These are phyloP conservation scores for Silurus aristotelis DNA, from an alignment of 2,797 vertebrate species.

Conservation along the genomic window DNA sequence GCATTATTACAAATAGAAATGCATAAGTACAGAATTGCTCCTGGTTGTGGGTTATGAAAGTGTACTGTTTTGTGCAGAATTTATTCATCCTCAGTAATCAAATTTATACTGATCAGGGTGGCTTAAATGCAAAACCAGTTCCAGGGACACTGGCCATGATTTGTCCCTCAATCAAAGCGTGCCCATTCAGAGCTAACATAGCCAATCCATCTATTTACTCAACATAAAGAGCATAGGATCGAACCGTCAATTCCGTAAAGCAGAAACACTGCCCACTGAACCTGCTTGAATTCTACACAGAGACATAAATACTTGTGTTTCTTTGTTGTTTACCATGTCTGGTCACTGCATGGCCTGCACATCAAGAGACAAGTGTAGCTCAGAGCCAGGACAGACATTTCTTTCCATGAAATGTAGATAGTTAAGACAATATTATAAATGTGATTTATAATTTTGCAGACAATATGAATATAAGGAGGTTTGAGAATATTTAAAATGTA, in stretches of 20 bases:
- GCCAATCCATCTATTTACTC: neutral
- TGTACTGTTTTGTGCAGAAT: constrained; percentile 17
- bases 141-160: neutral
- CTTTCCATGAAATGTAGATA: neutral
- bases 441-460: neutral
- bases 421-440: neutral
- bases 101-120: neutral
- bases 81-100: neutral
- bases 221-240: neutral
- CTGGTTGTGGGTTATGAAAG: neutral
- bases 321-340: neutral
- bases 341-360: neutral
- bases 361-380: neutral
- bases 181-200: neutral
- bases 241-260: neutral
- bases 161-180: neutral
- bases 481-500: neutral
- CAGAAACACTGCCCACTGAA: neutral
- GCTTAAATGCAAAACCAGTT: constrained; percentile 8
- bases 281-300: neutral
- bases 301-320: neutral
- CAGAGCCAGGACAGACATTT: neutral
- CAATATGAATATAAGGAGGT: neutral
- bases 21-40: neutral
- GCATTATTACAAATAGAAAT: neutral